phyloP scores from a whole-genome alignment of 2,797 vertebrate species.

The Enteromius mattozi region DNA sequence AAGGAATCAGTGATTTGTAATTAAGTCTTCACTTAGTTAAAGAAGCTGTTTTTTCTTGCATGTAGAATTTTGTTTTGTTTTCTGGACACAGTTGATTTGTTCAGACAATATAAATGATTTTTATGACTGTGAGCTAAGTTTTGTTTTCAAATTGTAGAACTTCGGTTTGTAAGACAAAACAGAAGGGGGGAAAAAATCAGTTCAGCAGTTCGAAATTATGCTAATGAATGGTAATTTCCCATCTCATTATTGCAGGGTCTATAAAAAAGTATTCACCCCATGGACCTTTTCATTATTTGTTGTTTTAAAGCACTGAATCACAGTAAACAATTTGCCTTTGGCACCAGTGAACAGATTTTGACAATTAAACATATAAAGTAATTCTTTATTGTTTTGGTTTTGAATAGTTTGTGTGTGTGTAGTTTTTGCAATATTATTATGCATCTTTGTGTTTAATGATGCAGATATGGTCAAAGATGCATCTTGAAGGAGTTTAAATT shows the following conservation, averaged over 20 bases:
- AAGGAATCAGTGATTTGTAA: slow-evolving; percentile 24
- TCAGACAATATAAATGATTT: neutral
- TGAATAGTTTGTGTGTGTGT: neutral
- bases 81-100: slow-evolving; percentile 31
- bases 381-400: neutral
- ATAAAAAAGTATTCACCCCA: neutral
- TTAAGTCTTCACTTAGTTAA: slow-evolving; percentile 29
- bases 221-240: neutral
- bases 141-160: neutral
- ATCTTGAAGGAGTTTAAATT: neutral
- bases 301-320: neutral
- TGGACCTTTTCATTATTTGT: neutral
- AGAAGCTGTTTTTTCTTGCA: neutral
- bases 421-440: neutral
- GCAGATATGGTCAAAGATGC: neutral
- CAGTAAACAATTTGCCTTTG: neutral
- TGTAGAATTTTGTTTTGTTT: slow-evolving; percentile 25
- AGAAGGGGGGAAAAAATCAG: neutral
- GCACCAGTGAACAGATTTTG: neutral
- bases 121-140: neutral
- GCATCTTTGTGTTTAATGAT: neutral
- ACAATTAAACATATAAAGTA: neutral
- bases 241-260: neutral
- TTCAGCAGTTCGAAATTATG: slow-evolving; percentile 10
- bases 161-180: neutral